Evolutionary conservation across 2,113 vertebrate genomes (phyloP).

Genomic region (Ceyx cyanopectus): DNA sequence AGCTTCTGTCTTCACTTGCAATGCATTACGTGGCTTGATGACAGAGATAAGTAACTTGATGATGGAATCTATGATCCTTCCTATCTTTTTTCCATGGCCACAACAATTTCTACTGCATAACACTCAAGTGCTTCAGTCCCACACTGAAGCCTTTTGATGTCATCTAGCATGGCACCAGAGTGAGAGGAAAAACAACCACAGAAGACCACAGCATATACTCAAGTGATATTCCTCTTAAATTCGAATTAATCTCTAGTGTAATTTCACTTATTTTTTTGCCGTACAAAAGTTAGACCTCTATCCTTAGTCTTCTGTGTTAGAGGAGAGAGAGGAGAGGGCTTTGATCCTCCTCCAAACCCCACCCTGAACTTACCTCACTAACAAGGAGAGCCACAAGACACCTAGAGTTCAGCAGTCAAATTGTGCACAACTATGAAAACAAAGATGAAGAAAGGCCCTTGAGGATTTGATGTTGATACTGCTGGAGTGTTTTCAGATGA

Average conservation of each 20-base stretch:
- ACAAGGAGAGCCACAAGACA: neutral
- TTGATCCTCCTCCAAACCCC: neutral
- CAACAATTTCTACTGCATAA: neutral
- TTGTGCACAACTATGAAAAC: neutral
- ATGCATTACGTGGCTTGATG: neutral
- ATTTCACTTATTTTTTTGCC: neutral
- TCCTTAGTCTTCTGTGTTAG: neutral
- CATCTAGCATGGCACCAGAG: neutral
- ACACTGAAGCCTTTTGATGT: neutral
- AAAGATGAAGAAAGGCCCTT: neutral
- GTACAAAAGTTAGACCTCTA: neutral
- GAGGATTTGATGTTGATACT: neutral
- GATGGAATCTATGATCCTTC: neutral
- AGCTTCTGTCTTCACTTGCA: neutral
- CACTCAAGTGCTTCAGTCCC: neutral
- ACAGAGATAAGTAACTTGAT: neutral
- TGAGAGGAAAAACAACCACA: neutral
- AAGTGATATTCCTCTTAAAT: neutral
- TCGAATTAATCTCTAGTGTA: neutral
- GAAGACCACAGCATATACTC: neutral
- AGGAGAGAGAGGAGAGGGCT: neutral
- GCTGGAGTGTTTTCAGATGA: neutral
- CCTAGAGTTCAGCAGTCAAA: neutral
- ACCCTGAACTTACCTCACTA: neutral
- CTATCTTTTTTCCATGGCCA: neutral